These are phyloP conservation scores for Brachionichthys hirsutus DNA, from an alignment of 2,113 vertebrate genomes.

Conservation along the genomic window DNA sequence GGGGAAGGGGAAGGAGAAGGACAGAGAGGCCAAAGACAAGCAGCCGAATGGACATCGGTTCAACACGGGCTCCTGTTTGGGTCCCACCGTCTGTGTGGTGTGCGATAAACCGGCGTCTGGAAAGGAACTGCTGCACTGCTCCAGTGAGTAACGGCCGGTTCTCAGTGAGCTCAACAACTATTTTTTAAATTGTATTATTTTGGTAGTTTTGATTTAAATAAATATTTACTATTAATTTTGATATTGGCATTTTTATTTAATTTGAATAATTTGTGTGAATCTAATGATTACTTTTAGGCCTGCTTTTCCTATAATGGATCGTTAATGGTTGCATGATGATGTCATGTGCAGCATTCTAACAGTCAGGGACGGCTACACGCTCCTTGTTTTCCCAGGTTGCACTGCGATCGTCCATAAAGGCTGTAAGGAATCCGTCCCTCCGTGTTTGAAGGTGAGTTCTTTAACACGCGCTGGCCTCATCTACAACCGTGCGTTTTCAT, in stretches of 20 bases:
- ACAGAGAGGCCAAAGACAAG: slow-evolving; percentile 87
- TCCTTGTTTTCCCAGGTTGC: slow-evolving; percentile 82
- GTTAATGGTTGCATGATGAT: no score
- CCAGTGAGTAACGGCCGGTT: slow-evolving; percentile 78
- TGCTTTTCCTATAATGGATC: no score
- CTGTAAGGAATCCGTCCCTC: slow-evolving; percentile 84
- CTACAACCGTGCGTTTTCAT: background rate
- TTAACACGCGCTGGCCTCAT: background rate
- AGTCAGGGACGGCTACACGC: no score
- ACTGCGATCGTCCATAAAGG: slow-evolving; percentile 83
- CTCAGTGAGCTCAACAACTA: background rate
- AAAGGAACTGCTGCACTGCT: slow-evolving; percentile 89
- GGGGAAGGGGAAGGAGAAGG: slow-evolving; percentile 89
- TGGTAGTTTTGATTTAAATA: no score
- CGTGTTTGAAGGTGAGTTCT: slow-evolving; percentile 84
- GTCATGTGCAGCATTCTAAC: no score
- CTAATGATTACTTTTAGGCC: no score
- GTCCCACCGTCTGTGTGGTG: slow-evolving; percentile 81
- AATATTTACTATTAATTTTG: no score
- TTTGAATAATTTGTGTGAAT: no score
- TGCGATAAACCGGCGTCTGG: slow-evolving; percentile 87
- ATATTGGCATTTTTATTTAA: no score
- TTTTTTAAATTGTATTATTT: no score
- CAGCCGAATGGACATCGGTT: slow-evolving; percentile 83
- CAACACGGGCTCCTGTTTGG: slow-evolving; percentile 79